phyloP scores from a whole-genome alignment of 2,113 vertebrate species.

The Sigmodon hispidus region DNA sequence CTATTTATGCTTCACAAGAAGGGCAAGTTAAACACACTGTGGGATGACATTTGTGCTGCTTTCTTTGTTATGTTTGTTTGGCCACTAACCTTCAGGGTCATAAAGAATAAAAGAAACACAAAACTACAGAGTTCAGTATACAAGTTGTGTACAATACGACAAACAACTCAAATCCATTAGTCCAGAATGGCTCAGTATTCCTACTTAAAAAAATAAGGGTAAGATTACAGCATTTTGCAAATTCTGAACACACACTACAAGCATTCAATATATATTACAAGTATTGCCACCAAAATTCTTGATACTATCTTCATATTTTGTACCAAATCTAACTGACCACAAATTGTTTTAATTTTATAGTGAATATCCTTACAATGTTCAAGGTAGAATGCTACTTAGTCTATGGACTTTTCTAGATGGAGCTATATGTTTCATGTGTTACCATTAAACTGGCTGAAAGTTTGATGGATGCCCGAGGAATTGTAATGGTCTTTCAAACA shows the following conservation, averaged over 20 bases:
- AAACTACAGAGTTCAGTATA: neutral
- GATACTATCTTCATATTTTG: neutral
- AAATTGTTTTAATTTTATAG: neutral
- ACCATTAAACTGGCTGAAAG: neutral
- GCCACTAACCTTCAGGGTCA: neutral
- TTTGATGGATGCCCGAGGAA: neutral
- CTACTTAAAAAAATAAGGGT: neutral
- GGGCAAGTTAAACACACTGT: neutral
- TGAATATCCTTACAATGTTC: neutral
- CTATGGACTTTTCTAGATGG: neutral
- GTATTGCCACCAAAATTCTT: neutral
- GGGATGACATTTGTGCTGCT: neutral
- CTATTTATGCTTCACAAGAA: neutral
- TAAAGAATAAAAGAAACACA: neutral
- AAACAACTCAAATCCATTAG: neutral
- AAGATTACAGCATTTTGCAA: neutral
- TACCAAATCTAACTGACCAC: neutral
- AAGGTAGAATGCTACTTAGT: neutral
- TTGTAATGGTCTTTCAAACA: neutral
- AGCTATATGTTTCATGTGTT: neutral
- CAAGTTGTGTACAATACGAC: neutral
- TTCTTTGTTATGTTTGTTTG: neutral
- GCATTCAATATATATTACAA: neutral
- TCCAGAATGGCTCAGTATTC: neutral
- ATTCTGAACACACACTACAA: neutral